These are phyloP conservation scores for Otolemur crassicaudatus DNA, from an alignment of 2,797 vertebrate genomes.

Conservation along the genomic window DNA sequence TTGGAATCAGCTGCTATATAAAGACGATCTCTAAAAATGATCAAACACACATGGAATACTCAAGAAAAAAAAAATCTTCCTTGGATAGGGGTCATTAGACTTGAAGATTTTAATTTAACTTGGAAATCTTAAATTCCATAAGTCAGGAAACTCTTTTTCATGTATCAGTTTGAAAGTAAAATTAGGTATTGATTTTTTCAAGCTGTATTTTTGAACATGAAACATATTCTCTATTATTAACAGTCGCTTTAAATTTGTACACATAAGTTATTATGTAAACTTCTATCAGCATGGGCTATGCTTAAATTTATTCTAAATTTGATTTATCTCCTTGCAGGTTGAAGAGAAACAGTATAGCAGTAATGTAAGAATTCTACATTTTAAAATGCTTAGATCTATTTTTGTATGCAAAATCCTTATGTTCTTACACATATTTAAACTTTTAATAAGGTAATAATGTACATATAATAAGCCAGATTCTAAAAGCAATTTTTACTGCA, in stretches of 20 bases:
- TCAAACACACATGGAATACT: neutral
- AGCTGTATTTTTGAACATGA: slow-evolving; percentile 35
- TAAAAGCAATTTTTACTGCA: neutral
- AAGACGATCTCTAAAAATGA: slow-evolving; percentile 53
- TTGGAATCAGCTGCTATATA: neutral
- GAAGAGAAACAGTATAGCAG: neutral
- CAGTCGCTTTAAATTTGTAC: slow-evolving; percentile 13
- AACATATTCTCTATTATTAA: slow-evolving; percentile 24
- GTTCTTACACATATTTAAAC: neutral
- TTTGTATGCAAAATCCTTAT: neutral
- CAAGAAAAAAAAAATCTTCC: slow-evolving; percentile 36
- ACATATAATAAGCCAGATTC: neutral
- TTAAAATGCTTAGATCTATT: neutral
- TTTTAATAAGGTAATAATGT: neutral
- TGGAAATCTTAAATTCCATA: slow-evolving; percentile 58
- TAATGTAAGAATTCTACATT: neutral
- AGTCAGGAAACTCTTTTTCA: slow-evolving; percentile 2
- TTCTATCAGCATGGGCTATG: neutral
- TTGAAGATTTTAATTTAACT: slow-evolving; percentile 41
- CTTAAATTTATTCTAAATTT: neutral
- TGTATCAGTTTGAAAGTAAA: slow-evolving; percentile 54
- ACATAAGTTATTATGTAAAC: neutral
- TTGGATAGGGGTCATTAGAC: neutral
- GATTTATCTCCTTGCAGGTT: neutral
- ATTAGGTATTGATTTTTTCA: slow-evolving; percentile 67